phyloP scores from a whole-genome alignment of 92 coral and sea anemone species.

The Anthopleura xanthogrammica region DNA sequence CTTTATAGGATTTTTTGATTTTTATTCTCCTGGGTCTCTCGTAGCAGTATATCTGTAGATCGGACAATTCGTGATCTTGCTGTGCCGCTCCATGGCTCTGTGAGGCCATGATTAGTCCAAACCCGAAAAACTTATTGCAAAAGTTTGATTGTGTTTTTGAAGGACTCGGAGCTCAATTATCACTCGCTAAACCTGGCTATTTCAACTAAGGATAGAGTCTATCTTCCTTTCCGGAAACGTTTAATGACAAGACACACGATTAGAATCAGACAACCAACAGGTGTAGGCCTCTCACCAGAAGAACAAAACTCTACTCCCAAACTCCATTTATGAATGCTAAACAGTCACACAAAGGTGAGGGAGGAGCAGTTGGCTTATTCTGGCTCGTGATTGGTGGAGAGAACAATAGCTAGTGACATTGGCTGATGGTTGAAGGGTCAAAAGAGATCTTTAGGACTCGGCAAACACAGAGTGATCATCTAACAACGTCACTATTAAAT shows the following conservation, averaged over 20 bases:
- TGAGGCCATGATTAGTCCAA: background rate
- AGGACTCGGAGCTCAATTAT: conserved; percentile 1
- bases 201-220: conserved; percentile 7
- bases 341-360: conserved; percentile 10
- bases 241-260: conserved; percentile 16
- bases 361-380: background rate
- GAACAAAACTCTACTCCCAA: background rate
- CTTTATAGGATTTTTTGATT: conserved; percentile 47
- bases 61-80: conserved; percentile 17
- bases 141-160: background rate
- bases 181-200: conserved; percentile 8
- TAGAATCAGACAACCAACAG: conserved; percentile 27
- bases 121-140: background rate
- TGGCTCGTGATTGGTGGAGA: conserved; percentile 27
- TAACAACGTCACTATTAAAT: background rate
- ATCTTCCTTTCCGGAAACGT: conserved; percentile 35
- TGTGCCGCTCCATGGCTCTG: background rate
- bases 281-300: conserved; percentile 23
- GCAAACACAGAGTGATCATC: conserved; percentile 11
- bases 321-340: conserved; percentile 33
- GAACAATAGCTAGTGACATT: conserved; percentile 19
- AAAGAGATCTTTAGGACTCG: conserved; percentile 10
- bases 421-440: conserved; percentile 4
- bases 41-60: conserved; percentile 25
- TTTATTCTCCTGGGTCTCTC: conserved; percentile 45